These are phyloP conservation scores for Diachasma alloeum DNA, from an alignment of 1,140 invertebrate genomes.

Conservation along the genomic window DNA sequence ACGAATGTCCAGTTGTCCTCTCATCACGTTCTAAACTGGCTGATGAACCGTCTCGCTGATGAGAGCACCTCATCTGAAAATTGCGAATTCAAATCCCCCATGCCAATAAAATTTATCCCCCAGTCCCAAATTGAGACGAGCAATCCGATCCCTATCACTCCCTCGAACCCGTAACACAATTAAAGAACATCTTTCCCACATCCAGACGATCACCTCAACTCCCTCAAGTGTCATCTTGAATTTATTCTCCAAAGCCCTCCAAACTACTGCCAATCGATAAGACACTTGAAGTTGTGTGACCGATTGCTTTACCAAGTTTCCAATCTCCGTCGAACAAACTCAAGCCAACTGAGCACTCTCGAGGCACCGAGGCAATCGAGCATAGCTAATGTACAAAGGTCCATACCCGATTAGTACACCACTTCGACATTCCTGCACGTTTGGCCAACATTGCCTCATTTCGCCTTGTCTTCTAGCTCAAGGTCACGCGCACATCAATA, in stretches of 20 bases:
- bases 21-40: no score
- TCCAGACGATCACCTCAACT: neutral
- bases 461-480: neutral
- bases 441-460: neutral
- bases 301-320: constrained; percentile 11
- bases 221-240: neutral
- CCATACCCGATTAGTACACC: neutral
- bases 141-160: neutral
- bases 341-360: neutral
- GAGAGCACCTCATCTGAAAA: no score
- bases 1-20: no score
- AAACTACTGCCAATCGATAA: neutral
- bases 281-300: neutral
- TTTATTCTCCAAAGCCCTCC: neutral
- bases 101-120: no score
- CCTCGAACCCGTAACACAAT: neutral
- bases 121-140: neutral
- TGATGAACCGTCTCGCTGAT: no score
- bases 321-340: constrained; percentile 2
- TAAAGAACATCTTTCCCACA: neutral
- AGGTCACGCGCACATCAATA: no score
- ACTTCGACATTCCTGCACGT: neutral
- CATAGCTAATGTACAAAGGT: neutral
- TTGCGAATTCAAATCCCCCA: no score
- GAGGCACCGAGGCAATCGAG: neutral